These are phyloP conservation scores for Mormyrus proboscirostris DNA, from an alignment of 2,797 vertebrate genomes.

Conservation along the genomic window DNA sequence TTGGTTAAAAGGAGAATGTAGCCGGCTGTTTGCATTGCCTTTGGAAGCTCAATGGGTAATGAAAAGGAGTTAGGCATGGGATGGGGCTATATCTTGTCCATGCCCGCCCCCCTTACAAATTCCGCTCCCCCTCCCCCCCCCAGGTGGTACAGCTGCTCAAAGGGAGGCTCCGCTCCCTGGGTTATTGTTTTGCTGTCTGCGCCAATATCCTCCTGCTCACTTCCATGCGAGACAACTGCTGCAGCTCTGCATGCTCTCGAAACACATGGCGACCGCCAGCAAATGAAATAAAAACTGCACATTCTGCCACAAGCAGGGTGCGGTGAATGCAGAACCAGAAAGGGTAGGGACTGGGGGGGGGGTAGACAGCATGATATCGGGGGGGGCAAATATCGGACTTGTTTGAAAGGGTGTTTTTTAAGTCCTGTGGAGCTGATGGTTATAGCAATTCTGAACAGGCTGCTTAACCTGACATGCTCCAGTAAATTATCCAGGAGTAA, in stretches of 20 bases:
- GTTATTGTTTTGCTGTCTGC: slow-evolving; percentile 21
- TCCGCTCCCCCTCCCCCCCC: not conserved
- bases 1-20: not conserved
- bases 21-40: not conserved
- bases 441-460: not conserved
- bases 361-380: not conserved
- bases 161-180: not conserved
- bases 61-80: not conserved
- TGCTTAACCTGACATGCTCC: not conserved
- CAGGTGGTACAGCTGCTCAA: slow-evolving; percentile 26
- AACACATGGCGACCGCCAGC: not conserved
- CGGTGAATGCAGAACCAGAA: not conserved
- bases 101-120: not conserved
- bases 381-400: not conserved
- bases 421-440: not conserved
- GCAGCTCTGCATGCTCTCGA: slow-evolving; percentile 15
- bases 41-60: not conserved
- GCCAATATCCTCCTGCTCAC: slow-evolving; percentile 25
- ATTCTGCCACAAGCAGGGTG: not conserved
- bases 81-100: not conserved
- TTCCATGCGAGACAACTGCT: slow-evolving; percentile 22
- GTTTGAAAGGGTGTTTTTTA: not conserved
- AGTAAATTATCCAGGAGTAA: not conserved
- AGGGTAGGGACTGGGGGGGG: not conserved
- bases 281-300: not conserved